phyloP scores from a whole-genome alignment of 2,797 vertebrate genomes.

The Taenioides sp. region DNA sequence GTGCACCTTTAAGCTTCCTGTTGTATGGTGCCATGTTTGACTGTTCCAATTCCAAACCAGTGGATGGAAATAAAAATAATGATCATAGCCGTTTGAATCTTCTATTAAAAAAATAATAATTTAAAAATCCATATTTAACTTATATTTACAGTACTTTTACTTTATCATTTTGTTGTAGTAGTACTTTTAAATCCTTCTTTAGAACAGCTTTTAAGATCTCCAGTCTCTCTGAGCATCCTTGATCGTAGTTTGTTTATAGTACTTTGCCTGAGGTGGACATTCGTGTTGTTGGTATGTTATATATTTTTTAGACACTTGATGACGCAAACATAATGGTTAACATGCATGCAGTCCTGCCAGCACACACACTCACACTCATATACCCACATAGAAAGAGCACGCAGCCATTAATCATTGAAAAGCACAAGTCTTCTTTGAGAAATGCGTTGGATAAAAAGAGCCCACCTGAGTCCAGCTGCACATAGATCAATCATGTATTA shows the following conservation, averaged over 20 bases:
- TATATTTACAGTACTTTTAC: not conserved
- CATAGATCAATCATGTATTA: slow-evolving; percentile 74
- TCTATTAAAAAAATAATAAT: too few species aligned
- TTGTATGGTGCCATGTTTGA: too few species aligned
- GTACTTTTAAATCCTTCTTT: not conserved
- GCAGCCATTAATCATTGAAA: slow-evolving; percentile 72
- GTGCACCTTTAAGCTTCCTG: too few species aligned
- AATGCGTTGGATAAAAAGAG: slow-evolving; percentile 65
- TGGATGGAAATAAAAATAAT: too few species aligned
- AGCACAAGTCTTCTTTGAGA: slow-evolving; percentile 61
- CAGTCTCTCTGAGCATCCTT: not conserved
- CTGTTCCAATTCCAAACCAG: too few species aligned
- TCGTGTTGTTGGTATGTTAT: slow-evolving; percentile 16
- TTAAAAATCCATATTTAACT: too few species aligned
- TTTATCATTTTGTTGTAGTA: not conserved
- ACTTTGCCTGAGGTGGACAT: slow-evolving; percentile 2
- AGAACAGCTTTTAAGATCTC: not conserved
- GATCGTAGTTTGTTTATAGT: slow-evolving; percentile 10
- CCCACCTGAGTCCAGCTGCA: slow-evolving; percentile 68
- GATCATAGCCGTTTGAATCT: too few species aligned
- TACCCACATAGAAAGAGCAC: slow-evolving; percentile 52
- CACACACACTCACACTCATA: slow-evolving; percentile 12
- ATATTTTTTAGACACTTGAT: slow-evolving; percentile 39
- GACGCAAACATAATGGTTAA: slow-evolving; percentile 48
- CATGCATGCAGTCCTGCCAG: slow-evolving; percentile 35